Base-by-base conservation (phyloP, 2,888 invertebrate genomes). In the Idaea dimidiata region DNA sequence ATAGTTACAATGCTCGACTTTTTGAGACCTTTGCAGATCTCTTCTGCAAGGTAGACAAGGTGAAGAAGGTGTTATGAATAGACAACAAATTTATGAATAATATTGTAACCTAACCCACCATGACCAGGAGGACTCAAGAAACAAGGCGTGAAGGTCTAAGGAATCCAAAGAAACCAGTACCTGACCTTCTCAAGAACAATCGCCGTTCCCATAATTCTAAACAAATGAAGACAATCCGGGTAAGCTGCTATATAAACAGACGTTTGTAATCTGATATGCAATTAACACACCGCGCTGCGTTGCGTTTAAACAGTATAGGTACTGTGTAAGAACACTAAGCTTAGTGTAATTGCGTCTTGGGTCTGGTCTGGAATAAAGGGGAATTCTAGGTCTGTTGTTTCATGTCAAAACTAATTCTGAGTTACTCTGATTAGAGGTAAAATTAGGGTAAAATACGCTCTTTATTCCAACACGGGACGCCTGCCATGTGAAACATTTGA, bases 251-350 rank as follows among this genome's bases (percentile, higher is more conserved):
- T 64, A 73, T 70, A 78, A 80, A 86, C 84, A 86, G 80, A 80
- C 77, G 77, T 74, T 65, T 79, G 80, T 77, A 78, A 80, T 76
- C 69, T 72, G 72, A 80, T 81, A 79, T 78, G 74, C 74, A 79
- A 86, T 85, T 83, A 81, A 79, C 43, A 43, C 43, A 43, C 6
- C 43, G 43, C 79, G 80, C 78, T 78, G 43, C 71, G 73, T 72
- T 76, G 72, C 78, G 71, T 80, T 79, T 72, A 17, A 56, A 56
- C 56, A 56, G 24, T 24, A 3, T 24, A 24, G 5, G 18, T 56
- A 72, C 72, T 72, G 73, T 68, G 63, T 66, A 69, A 65, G 64
- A 70, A 78, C 80, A 78, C 76, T 75, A 70, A 43, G 43, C 43
- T 43, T 43, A 8, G 43, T 43, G 43, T 43, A 14, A 43, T 14